These are phyloP conservation scores for Elysia crispata DNA, from an alignment of 2,888 invertebrate genomes.

Conservation along the genomic window DNA sequence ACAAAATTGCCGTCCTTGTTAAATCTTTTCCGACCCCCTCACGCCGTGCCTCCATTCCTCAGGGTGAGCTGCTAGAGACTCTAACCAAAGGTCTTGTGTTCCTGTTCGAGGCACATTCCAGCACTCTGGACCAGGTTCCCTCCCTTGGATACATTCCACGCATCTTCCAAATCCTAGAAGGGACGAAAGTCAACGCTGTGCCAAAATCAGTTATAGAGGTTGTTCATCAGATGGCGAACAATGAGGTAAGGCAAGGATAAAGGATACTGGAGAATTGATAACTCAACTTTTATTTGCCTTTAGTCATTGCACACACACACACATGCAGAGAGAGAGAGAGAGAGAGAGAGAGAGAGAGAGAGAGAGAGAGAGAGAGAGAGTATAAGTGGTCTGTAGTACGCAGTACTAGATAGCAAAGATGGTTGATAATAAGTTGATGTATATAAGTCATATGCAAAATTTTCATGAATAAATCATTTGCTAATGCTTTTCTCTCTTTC, in stretches of 20 bases:
- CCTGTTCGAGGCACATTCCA: conserved; percentile 90
- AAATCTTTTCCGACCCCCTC: background rate
- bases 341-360: too few relatives aligned
- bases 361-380: too few relatives aligned
- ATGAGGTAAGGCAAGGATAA: conserved; percentile 85
- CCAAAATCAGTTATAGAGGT: conserved; percentile 90
- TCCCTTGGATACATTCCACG: conserved; percentile 79
- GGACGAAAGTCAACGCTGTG: conserved; percentile 81
- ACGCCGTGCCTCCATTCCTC: conserved; percentile 31
- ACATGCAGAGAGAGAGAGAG: too few relatives aligned
- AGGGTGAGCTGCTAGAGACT: conserved; percentile 75
- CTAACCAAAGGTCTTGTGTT: conserved; percentile 90
- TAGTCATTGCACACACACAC: too few relatives aligned
- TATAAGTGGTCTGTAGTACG: too few relatives aligned
- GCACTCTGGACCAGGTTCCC: conserved; percentile 85
- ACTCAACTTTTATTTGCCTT: too few relatives aligned
- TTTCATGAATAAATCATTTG: too few relatives aligned
- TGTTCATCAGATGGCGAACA: conserved; percentile 89
- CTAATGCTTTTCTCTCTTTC: too few relatives aligned
- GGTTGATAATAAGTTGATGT: too few relatives aligned
- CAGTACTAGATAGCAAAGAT: too few relatives aligned
- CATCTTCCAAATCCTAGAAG: conserved; percentile 80
- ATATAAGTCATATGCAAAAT: too few relatives aligned
- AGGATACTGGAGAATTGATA: too few relatives aligned
- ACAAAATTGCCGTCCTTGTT: background rate